Conservation (phyloP, 2,797 vertebrate genomes). For the Danio jaintianensis region DNA sequence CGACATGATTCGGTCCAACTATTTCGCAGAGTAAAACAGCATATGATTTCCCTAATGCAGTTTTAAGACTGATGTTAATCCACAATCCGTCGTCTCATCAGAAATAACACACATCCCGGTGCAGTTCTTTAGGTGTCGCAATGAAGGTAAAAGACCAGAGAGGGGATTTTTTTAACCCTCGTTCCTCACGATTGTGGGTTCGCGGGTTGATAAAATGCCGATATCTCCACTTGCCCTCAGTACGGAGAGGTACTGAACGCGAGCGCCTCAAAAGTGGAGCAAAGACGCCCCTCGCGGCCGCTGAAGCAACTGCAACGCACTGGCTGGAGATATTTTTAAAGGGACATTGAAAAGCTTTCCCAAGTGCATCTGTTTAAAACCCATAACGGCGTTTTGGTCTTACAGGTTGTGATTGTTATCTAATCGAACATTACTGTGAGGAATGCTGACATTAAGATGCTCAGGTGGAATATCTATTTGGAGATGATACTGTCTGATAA, state of each 20-base stretch:
- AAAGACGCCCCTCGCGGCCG: conserved; percentile 89
- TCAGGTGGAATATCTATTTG: conserved; percentile 13
- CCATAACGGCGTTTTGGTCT: background rate
- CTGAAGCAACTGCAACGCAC: conserved; percentile 70
- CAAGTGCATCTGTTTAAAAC: conserved; percentile 36
- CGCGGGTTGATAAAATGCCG: conserved; percentile 82
- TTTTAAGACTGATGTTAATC: conserved; percentile 86
- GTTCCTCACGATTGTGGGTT: conserved; percentile 83
- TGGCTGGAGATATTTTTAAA: conserved; percentile 67
- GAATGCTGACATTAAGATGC: background rate
- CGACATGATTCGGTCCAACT: conserved; percentile 81
- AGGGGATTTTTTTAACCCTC: conserved; percentile 66
- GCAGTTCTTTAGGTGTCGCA: conserved; percentile 72
- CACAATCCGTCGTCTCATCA: conserved; percentile 80
- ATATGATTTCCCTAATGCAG: conserved; percentile 77
- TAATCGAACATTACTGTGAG: background rate
- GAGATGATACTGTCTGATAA: background rate
- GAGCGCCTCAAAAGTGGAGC: conserved; percentile 85
- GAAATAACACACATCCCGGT: conserved; percentile 70
- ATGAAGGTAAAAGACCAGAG: conserved; percentile 53
- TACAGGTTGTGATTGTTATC: conserved; percentile 2
- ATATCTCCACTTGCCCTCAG: conserved; percentile 80
- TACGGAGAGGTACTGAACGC: conserved; percentile 77
- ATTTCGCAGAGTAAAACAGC: conserved; percentile 78
- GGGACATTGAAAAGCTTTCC: conserved; percentile 63